Evolutionary conservation across 2,113 vertebrate species (phyloP), one percentile per base, ranked within the genome.

Genomic region (Heterocephalus glaber): DNA sequence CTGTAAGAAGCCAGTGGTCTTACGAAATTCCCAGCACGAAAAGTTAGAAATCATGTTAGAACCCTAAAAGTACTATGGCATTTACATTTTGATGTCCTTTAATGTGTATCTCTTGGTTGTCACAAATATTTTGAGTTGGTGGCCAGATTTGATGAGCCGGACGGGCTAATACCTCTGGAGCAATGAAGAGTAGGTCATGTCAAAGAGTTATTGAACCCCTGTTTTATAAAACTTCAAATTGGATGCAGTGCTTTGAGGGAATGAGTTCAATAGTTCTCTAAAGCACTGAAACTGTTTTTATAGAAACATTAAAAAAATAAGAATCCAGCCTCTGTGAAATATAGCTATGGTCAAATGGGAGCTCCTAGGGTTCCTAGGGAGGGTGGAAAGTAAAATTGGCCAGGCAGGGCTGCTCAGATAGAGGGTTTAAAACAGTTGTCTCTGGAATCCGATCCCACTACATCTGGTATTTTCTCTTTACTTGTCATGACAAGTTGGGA

Each of bases 221-320:
- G 22, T 89, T 70, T 66, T 86, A 35, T 86, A 95, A 95, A 94
- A 92, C 56, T 92, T 97, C 80, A 96, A 84, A 93, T 90, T 90
- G 63, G 30, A 77, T 82, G 87, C 47, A 95, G 49, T 52, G 76
- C 74, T 95, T 91, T 92, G 47, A 94, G 26, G 10, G 9, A 94
- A 56, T 58, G 65, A 88, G 63, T 90, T 86, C 83, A 80, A 65
- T 95, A 96, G 83, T 91, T 91, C 38, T 86, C 28, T 58, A 72
- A 92, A 74, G 10, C 54, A 89, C 60, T n/a, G 35, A 89, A 94
- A 92, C 52, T 28, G 7, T 85, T 92, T 97, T 94, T 77, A 81
- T 88, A 85, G 35, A 95, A 92, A 79, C 41, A 35, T 0, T 90
- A 85, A 85, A 84, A 94, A 93, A 56, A 19, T 30, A 70, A 49